Evolutionary conservation across 2,888 invertebrate species (phyloP).

Genomic region (Amblyjoppa fuscipennis): DNA sequence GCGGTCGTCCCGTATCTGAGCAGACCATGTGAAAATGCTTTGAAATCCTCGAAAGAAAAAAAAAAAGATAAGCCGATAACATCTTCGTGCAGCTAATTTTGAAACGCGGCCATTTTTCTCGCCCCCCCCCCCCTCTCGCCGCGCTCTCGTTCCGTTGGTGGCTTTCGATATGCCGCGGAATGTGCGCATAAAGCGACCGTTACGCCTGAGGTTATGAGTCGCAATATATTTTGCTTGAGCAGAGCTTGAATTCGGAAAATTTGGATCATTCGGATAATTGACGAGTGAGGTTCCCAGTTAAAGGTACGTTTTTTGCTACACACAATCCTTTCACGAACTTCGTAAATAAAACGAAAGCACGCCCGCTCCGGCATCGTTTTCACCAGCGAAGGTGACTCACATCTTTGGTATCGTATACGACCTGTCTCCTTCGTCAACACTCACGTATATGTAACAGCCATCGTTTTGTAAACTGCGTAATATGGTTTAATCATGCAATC

Average conservation of each 20-base stretch:
- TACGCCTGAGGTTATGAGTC: slow-evolving; percentile 18
- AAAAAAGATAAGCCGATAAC: not conserved
- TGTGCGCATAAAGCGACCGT: slow-evolving; percentile 12
- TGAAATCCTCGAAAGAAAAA: not conserved
- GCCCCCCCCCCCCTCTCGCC: too few species aligned
- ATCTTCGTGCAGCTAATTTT: not conserved
- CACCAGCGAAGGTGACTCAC: slow-evolving; percentile 27
- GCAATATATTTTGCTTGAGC: not conserved
- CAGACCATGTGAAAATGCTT: not conserved
- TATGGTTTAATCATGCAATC: slow-evolving; percentile 2
- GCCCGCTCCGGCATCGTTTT: slow-evolving; percentile 22
- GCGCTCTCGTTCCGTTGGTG: not conserved
- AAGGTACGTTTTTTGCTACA: slow-evolving; percentile 19
- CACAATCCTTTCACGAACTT: not conserved
- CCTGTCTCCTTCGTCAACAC: slow-evolving; percentile 13
- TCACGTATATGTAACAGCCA: not conserved
- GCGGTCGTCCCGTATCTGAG: too few species aligned
- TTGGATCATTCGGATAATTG: slow-evolving; percentile 10
- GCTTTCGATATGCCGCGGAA: not conserved
- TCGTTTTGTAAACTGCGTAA: not conserved
- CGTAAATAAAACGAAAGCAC: slow-evolving; percentile 6
- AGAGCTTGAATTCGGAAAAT: not conserved
- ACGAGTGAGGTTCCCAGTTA: slow-evolving; percentile 1
- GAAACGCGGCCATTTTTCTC: not conserved
- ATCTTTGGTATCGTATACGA: slow-evolving; percentile 48